phyloP scores from a whole-genome alignment of 2,888 invertebrate species.

The Xestia ashworthii region DNA sequence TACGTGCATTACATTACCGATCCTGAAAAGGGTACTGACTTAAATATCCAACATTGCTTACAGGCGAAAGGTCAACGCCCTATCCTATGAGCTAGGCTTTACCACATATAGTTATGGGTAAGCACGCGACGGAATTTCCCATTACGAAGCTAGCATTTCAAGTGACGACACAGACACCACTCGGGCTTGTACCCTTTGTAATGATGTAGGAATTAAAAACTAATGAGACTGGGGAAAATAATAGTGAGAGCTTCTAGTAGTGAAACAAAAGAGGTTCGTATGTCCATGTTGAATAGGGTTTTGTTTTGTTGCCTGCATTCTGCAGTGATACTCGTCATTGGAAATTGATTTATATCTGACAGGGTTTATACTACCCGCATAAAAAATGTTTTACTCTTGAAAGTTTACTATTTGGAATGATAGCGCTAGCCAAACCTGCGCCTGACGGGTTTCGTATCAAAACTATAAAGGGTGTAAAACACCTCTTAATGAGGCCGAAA shows the following conservation, averaged over 20 bases:
- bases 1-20: not conserved
- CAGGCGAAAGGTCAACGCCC: slow-evolving; percentile 38
- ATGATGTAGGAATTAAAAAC: slow-evolving; percentile 3
- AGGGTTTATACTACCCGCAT: too few relatives aligned
- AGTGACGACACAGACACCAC: slow-evolving; percentile 28
- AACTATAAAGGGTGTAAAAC: too few relatives aligned
- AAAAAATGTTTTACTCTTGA: too few relatives aligned
- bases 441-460: too few relatives aligned
- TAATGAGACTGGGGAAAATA: slow-evolving; percentile 1
- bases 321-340: not conserved
- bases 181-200: slow-evolving; percentile 23
- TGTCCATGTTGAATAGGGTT: not conserved
- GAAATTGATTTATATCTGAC: too few relatives aligned
- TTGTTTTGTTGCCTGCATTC: not conserved
- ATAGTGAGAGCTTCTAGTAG: not conserved
- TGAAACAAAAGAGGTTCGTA: not conserved
- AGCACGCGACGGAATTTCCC: slow-evolving; percentile 57
- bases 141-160: slow-evolving; percentile 41
- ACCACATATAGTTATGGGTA: slow-evolving; percentile 1
- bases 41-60: slow-evolving; percentile 12
- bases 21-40: slow-evolving; percentile 23
- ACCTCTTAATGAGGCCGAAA: too few relatives aligned
- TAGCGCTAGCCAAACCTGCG: too few relatives aligned
- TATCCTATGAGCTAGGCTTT: slow-evolving; percentile 9
- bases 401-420: too few relatives aligned